Base-by-base conservation (phyloP, 2,888 invertebrate species). In the Sturmia bella region DNA sequence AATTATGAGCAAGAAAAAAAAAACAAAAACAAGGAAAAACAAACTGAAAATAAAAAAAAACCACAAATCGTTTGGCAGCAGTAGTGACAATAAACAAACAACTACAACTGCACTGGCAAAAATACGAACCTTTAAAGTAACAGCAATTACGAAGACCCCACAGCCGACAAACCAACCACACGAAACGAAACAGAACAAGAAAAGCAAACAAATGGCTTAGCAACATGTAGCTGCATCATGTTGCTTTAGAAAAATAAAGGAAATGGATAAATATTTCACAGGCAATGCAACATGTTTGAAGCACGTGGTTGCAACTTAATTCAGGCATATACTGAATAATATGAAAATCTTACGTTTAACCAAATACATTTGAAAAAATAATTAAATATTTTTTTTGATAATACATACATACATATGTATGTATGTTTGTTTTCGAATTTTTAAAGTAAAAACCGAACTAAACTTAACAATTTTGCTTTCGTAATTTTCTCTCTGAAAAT, bases 11-110 rank as follows among this genome's bases (percentile, higher is more conserved):
- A 52, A 61, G 72, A 43, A 80, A 21, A 72, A 37, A 37, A 54
- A 52, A 32, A 73, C 50, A 54, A 39, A 13, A 15, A 50, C 64
- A 66, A 56, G 4, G 54, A 45, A 50, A 61, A 41, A 50, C 78
- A 79, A 86, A 43, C 17, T 54, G 83, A 85, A 86, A 85, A 88
- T 86, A 84, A 86, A 85, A 87, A 84, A 86, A 85, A 87, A 80
- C 86, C 84, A 84, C 84, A 85, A 82, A 80, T 79, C 79, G 82
- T 80, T 86, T 85, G 85, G 85, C 84, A 84, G 83, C 84, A 70
- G 24, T 70, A 64, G 75, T 68, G 78, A 75, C 72, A 68, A 66
- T 63, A 76, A 76, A 69, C 54, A 61, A 76, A 70, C 74, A 73
- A 50, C 50, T 78, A 15, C n/a, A 37, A 15, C 19, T 54, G 70